Conservation (phyloP, 2,797 vertebrate species). For the Mus spretus region DNA sequence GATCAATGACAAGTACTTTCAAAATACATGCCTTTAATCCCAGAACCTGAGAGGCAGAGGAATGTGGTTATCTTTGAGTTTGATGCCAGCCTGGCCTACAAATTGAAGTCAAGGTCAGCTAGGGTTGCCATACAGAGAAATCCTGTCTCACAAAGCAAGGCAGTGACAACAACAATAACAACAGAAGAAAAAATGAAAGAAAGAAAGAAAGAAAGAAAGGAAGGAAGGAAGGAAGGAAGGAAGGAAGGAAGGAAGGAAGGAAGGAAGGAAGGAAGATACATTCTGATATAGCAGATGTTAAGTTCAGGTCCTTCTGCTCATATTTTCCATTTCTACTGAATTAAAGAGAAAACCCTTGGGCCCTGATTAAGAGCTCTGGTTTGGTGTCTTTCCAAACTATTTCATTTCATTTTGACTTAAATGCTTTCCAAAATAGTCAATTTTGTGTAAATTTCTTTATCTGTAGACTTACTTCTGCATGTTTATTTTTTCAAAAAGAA, state of each 20-base stretch:
- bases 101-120: neutral
- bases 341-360: neutral
- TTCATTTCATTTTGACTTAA: slow-evolving; percentile 21
- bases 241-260: neutral
- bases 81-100: neutral
- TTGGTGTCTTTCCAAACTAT: slow-evolving; percentile 32
- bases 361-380: neutral
- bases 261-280: neutral
- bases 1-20: neutral
- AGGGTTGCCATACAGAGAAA: neutral
- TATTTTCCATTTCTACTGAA: slow-evolving; percentile 6
- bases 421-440: slow-evolving; percentile 21
- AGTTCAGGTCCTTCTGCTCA: neutral
- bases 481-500: neutral
- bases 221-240: neutral
- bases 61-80: neutral
- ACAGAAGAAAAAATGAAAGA: neutral
- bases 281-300: neutral
- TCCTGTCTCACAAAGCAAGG: neutral
- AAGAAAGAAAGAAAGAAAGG: too few relatives aligned
- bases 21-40: neutral
- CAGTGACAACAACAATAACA: neutral
- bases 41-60: neutral
- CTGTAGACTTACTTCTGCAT: neutral
- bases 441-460: slow-evolving; percentile 1